phyloP scores from a whole-genome alignment of 2,888 invertebrate species.

The Drepanosiphum platanoidis region DNA sequence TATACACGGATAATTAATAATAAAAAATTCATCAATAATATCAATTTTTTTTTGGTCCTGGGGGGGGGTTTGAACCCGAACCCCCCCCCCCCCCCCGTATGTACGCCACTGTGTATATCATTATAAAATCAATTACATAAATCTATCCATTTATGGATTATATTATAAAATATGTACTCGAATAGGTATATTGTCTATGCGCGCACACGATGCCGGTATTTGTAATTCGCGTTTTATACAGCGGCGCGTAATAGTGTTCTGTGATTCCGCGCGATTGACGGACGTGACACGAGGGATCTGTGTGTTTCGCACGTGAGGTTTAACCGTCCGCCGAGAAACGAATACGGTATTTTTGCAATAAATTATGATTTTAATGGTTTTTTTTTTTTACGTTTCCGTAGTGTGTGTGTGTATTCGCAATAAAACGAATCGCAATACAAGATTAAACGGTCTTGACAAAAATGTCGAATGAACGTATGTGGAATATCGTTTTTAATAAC shows the following conservation, averaged over 20 bases:
- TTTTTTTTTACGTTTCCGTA: background rate
- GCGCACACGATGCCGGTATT: background rate
- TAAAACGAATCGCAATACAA: background rate
- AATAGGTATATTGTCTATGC: background rate
- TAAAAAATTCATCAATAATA: too few relatives aligned
- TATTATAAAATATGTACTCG: too few relatives aligned
- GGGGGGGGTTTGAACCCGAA: too few relatives aligned
- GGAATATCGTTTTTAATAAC: conserved; percentile 10
- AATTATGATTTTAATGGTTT: background rate
- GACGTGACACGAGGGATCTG: background rate
- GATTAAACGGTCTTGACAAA: background rate
- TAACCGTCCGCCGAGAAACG: background rate
- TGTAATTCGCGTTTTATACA: background rate
- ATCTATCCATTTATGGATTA: background rate
- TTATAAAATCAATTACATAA: background rate
- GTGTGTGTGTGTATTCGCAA: too few relatives aligned
- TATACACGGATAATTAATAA: too few relatives aligned
- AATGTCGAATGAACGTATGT: background rate
- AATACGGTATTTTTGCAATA: conserved; percentile 3
- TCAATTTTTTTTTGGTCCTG: too few relatives aligned
- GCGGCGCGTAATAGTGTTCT: background rate
- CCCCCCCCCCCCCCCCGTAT: too few relatives aligned
- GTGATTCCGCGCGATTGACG: background rate
- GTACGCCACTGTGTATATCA: too few relatives aligned
- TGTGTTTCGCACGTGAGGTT: background rate